Evolutionary conservation across 1,140 invertebrate species (phyloP).

Genomic region (Oreohelix idahoensis): DNA sequence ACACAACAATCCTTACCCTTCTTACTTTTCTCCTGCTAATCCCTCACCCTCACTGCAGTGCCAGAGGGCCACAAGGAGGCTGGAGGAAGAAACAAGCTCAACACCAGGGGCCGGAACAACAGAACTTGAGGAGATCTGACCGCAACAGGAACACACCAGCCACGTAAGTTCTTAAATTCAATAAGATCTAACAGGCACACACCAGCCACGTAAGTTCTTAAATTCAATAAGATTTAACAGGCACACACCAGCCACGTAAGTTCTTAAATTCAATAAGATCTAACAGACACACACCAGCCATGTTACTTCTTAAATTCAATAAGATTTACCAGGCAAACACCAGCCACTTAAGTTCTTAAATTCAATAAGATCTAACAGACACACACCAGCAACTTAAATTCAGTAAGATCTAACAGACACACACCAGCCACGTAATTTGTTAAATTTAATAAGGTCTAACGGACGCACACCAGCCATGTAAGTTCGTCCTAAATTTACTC

Average conservation of each 20-base stretch:
- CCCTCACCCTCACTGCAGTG: slow-evolving; percentile 2
- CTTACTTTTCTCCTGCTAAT: neutral
- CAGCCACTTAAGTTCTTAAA: no score
- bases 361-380: no score
- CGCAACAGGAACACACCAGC: slow-evolving; percentile 18
- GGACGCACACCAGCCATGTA: no score
- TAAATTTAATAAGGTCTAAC: no score
- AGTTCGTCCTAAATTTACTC: no score
- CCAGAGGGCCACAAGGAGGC: neutral
- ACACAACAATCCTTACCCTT: neutral
- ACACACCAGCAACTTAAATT: no score
- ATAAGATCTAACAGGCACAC: slow-evolving; percentile 20
- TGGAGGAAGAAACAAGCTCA: neutral
- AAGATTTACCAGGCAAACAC: no score
- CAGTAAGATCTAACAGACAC: no score
- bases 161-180: slow-evolving; percentile 16
- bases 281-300: slow-evolving; percentile 22
- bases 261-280: neutral
- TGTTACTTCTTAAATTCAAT: slow-evolving; percentile 2
- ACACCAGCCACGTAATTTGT: no score
- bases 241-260: slow-evolving; percentile 26
- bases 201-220: slow-evolving; percentile 21
- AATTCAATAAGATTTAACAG: slow-evolving; percentile 8
- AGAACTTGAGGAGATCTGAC: slow-evolving; percentile 20
- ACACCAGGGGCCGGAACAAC: neutral